Percentiles rank a stretch among this genome's conserved stretches.
Conservation (phyloP, 2,113 vertebrate genomes). For the Triplophysa rosa region DNA sequence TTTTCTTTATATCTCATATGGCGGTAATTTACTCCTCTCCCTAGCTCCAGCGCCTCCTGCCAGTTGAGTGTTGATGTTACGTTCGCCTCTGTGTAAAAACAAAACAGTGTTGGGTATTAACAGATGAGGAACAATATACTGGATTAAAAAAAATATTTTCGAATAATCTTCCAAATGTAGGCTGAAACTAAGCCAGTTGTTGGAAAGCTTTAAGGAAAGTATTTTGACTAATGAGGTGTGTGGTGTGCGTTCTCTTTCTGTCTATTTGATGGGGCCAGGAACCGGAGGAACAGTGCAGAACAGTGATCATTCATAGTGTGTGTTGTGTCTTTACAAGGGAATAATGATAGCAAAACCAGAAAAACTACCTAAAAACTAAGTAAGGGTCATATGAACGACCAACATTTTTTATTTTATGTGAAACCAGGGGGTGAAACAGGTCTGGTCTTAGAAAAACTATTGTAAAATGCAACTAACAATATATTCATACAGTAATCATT, state of each 20-base stretch:
- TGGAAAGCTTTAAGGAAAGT: conserved; percentile 12
- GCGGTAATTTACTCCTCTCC: conserved; percentile 8
- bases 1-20: conserved; percentile 20
- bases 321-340: not conserved
- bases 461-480: too few species aligned
- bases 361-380: too few species aligned
- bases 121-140: conserved; percentile 4
- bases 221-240: not conserved
- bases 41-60: not conserved
- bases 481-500: too few species aligned
- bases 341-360: not conserved
- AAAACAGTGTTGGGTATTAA: conserved; percentile 4
- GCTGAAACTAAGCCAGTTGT: not conserved
- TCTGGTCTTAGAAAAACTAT: too few species aligned
- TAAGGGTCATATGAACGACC: too few species aligned
- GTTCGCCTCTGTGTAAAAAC: not conserved
- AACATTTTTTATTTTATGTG: too few species aligned
- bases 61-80: conserved; percentile 25
- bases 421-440: too few species aligned
- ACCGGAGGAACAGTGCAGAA: not conserved
- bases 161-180: conserved; percentile 3
- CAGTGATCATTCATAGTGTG: not conserved
- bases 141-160: not conserved
- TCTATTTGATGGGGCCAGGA: not conserved
- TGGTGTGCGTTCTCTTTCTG: not conserved